These are phyloP conservation scores for Etheostoma cragini DNA, from an alignment of 2,113 vertebrate genomes.

Conservation along the genomic window DNA sequence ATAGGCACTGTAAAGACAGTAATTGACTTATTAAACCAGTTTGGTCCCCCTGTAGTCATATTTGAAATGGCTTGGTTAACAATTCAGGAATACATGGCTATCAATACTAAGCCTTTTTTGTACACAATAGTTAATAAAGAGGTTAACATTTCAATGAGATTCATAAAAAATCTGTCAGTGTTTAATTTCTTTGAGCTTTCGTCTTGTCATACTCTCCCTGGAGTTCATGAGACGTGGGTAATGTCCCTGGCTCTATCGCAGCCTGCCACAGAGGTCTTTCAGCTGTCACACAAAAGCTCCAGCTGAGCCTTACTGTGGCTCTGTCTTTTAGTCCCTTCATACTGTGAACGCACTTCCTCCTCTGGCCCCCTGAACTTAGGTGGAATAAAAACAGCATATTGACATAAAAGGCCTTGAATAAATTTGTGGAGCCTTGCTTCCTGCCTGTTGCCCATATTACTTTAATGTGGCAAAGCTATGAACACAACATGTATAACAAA, in stretches of 20 bases:
- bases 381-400: slow-evolving; percentile 44
- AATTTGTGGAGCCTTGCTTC: slow-evolving; percentile 16
- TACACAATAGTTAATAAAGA: slow-evolving; percentile 69
- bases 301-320: slow-evolving; percentile 49
- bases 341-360: slow-evolving; percentile 30
- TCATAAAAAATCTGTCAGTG: slow-evolving; percentile 73
- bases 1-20: slow-evolving; percentile 51
- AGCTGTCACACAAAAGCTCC: slow-evolving; percentile 61
- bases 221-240: slow-evolving; percentile 66
- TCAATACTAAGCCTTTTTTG: slow-evolving; percentile 43
- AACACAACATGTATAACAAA: not conserved
- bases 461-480: slow-evolving; percentile 1
- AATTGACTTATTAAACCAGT: slow-evolving; percentile 78
- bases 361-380: slow-evolving; percentile 32
- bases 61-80: slow-evolving; percentile 70
- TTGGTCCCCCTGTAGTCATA: slow-evolving; percentile 62
- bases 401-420: slow-evolving; percentile 19
- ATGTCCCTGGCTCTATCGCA: slow-evolving; percentile 63
- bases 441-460: not conserved
- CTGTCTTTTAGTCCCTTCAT: slow-evolving; percentile 26
- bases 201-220: slow-evolving; percentile 59
- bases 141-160: slow-evolving; percentile 73
- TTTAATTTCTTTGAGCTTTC: slow-evolving; percentile 67
- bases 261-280: slow-evolving; percentile 73
- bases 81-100: slow-evolving; percentile 53